Conservation (phyloP, 2,113 vertebrate species). For the Onychostruthus taczanowskii region DNA sequence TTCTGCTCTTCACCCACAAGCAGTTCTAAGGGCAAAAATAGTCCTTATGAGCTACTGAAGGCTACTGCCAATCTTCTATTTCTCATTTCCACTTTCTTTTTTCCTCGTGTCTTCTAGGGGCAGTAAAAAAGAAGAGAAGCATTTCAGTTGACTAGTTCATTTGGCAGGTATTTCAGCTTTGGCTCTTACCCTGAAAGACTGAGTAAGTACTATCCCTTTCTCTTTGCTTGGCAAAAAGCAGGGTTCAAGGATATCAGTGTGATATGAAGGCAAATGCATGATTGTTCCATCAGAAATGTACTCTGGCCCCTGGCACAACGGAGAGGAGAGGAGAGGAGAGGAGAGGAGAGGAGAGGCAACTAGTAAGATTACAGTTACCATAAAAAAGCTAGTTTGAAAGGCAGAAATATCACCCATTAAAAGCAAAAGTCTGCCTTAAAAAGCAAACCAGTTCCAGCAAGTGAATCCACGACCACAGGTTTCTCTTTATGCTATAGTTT, state of each 20-base stretch:
- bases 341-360: background rate
- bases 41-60: background rate
- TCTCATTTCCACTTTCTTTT: background rate
- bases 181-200: background rate
- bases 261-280: background rate
- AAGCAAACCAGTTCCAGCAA: background rate
- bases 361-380: background rate
- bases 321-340: too few relatives aligned
- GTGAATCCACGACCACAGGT: background rate
- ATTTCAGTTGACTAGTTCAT: background rate
- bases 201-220: background rate
- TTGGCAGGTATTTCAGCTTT: background rate
- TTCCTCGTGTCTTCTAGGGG: background rate
- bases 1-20: background rate
- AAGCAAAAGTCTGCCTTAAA: background rate
- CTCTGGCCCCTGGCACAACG: background rate
- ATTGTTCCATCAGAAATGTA: background rate
- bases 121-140: background rate
- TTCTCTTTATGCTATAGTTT: background rate
- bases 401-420: background rate
- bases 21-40: background rate
- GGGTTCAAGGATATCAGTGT: background rate
- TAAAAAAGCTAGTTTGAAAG: background rate
- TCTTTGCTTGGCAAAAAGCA: background rate
- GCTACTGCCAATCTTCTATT: background rate